These are phyloP conservation scores for Ligdia adustata DNA, from an alignment of 2,888 invertebrate genomes.

Conservation along the genomic window DNA sequence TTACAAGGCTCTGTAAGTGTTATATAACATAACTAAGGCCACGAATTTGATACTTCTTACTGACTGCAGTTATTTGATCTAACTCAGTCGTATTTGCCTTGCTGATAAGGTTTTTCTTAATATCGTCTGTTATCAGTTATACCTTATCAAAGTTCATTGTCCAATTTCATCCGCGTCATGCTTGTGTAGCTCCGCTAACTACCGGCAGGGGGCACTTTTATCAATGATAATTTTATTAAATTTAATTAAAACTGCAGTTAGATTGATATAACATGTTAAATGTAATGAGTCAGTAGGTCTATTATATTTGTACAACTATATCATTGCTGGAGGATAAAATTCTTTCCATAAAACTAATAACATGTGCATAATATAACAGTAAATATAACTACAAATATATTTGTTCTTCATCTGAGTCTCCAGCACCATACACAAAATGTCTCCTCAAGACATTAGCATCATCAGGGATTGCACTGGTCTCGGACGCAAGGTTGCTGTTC, in stretches of 20 bases:
- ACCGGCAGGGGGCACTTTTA: conserved; percentile 1
- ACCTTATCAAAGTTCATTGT: conserved; percentile 42
- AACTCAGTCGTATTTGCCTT: conserved; percentile 3
- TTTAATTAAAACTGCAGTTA: conserved; percentile 5
- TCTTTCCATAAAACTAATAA: conserved; percentile 20
- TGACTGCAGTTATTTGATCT: conserved; percentile 21
- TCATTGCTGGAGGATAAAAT: conserved; percentile 9
- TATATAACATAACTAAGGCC: neutral
- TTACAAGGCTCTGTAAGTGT: neutral
- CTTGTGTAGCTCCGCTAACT: neutral
- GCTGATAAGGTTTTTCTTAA: conserved; percentile 41
- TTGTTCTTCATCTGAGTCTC: conserved; percentile 86
- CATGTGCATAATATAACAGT: conserved; percentile 36
- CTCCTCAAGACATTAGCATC: conserved; percentile 66
- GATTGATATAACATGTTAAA: neutral
- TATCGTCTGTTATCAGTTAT: conserved; percentile 20
- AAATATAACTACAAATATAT: conserved; percentile 81
- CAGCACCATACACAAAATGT: conserved; percentile 78
- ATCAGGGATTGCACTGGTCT: conserved; percentile 58
- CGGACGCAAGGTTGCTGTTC: conserved; percentile 55
- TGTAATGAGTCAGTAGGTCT: conserved; percentile 6
- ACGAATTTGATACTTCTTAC: neutral
- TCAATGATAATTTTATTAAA: conserved; percentile 14
- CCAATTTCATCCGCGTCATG: conserved; percentile 24
- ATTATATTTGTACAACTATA: conserved; percentile 7